Percentiles rank a stretch among this genome's conserved stretches.
These are phyloP conservation scores for Vireo altiloquus DNA, from an alignment of 2,113 vertebrate genomes.

Conservation along the genomic window DNA sequence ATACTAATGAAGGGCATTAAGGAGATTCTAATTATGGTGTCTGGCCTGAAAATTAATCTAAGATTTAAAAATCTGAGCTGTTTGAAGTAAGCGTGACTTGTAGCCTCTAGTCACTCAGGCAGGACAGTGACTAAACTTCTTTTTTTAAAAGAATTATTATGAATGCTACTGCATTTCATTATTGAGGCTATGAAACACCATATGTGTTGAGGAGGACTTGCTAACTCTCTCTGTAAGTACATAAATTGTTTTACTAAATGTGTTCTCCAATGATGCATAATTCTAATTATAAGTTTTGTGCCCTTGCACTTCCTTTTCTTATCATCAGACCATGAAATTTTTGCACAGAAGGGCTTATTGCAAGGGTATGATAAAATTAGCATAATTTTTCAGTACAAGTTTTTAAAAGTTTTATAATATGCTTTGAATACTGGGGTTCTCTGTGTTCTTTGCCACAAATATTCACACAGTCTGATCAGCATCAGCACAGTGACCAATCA, in stretches of 20 bases:
- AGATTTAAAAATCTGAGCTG: not conserved
- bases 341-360: not conserved
- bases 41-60: slow-evolving; percentile 10
- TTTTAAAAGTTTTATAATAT: not conserved
- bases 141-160: not conserved
- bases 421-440: not conserved
- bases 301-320: not conserved
- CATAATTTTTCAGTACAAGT: not conserved
- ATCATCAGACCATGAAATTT: not conserved
- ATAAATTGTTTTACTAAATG: not conserved
- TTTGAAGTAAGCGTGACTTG: not conserved
- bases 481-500: not conserved
- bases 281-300: not conserved
- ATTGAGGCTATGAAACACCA: not conserved
- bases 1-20: slow-evolving; percentile 19
- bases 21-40: slow-evolving; percentile 17
- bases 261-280: not conserved
- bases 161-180: not conserved
- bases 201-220: not conserved
- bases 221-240: not conserved
- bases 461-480: not conserved
- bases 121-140: not conserved
- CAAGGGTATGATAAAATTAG: not conserved
- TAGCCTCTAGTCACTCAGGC: not conserved
- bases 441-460: not conserved